These are phyloP conservation scores for Trachemys scripta DNA, from an alignment of 2,113 vertebrate genomes.

Conservation along the genomic window DNA sequence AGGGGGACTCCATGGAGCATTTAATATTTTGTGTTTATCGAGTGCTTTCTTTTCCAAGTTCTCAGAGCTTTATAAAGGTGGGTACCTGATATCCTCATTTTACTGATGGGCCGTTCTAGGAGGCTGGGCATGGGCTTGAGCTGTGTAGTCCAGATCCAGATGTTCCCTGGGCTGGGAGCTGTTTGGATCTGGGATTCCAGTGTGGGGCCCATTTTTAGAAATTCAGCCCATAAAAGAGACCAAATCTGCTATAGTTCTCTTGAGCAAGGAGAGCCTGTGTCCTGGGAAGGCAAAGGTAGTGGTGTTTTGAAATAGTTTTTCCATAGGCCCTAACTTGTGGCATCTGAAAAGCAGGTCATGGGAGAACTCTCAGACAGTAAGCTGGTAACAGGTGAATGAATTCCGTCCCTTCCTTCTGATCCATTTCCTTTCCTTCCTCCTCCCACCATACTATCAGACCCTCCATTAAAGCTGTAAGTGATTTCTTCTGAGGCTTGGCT, in stretches of 20 bases:
- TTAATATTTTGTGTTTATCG: neutral
- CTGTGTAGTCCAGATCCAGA: neutral
- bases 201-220: neutral
- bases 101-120: neutral
- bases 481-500: neutral
- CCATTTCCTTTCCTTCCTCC: neutral
- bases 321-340: neutral
- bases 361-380: neutral
- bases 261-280: neutral
- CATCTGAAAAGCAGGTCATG: neutral
- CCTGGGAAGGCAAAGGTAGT: neutral
- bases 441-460: neutral
- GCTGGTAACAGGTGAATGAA: neutral
- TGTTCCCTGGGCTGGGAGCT: neutral
- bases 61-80: neutral
- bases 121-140: neutral
- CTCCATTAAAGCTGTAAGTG: neutral
- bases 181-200: neutral
- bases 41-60: neutral
- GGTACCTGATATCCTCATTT: neutral
- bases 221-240: neutral
- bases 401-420: neutral
- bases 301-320: neutral
- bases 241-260: neutral
- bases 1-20: neutral